phyloP scores from a whole-genome alignment of 2,797 vertebrate genomes.

The Leuciscus waleckii region DNA sequence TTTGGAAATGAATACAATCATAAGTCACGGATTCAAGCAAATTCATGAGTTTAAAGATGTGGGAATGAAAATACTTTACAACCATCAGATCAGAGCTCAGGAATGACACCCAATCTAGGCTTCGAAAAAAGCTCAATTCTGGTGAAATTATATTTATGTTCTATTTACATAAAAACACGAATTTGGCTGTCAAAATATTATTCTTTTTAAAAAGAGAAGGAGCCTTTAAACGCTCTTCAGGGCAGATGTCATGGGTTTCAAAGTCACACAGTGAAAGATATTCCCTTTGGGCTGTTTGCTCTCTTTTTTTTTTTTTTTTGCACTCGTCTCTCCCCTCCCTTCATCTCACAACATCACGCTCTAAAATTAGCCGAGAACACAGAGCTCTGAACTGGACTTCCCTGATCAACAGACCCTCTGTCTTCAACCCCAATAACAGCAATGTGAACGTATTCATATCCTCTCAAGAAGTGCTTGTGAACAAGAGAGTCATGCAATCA shows the following conservation, averaged over 20 bases:
- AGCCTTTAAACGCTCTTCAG: not conserved
- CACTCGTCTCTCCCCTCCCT: slow-evolving; percentile 58
- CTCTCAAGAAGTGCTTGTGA: no score
- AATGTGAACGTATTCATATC: slow-evolving; percentile 25
- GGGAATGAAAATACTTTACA: not conserved
- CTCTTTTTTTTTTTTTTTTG: slow-evolving; percentile 60
- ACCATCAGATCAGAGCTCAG: not conserved
- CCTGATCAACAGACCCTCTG: slow-evolving; percentile 55
- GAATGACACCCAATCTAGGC: not conserved
- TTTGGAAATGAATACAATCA: not conserved
- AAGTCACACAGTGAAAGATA: not conserved
- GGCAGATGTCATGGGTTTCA: slow-evolving; percentile 16
- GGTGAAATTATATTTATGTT: not conserved
- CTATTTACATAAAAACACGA: not conserved
- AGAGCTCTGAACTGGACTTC: slow-evolving; percentile 59
- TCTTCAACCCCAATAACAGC: slow-evolving; percentile 59
- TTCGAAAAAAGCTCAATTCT: not conserved
- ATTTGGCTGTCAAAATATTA: not conserved
- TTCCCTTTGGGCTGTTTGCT: slow-evolving; percentile 34
- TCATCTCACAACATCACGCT: slow-evolving; percentile 60
- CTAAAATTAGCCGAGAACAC: slow-evolving; percentile 71
- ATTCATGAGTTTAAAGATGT: not conserved
- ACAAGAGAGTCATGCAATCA: not conserved
- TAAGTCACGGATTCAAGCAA: not conserved
- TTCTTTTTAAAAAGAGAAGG: not conserved